Evolutionary conservation across 2,888 invertebrate species (phyloP).

Genomic region (Cybosia mesomella): DNA sequence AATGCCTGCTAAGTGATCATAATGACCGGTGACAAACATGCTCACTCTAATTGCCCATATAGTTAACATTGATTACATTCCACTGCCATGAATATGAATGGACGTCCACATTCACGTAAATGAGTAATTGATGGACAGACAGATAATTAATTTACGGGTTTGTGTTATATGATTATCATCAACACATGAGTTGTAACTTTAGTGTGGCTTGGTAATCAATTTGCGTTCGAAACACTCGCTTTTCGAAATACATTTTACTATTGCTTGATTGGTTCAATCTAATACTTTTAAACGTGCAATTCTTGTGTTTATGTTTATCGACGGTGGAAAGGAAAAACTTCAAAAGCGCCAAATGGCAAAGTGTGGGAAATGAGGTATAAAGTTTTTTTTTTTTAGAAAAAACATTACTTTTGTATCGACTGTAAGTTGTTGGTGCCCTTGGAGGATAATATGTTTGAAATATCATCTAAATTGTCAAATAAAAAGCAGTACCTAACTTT

Average conservation of each 20-base stretch:
- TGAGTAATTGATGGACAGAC: slow-evolving; percentile 53
- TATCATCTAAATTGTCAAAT: no score
- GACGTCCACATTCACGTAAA: slow-evolving; percentile 62
- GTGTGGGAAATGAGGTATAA: no score
- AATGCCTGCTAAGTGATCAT: slow-evolving; percentile 33
- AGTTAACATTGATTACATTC: slow-evolving; percentile 69
- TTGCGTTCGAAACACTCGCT: no score
- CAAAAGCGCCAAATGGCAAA: no score
- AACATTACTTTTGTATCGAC: no score
- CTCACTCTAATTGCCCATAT: slow-evolving; percentile 56
- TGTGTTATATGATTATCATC: slow-evolving; percentile 2
- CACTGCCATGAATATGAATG: slow-evolving; percentile 68
- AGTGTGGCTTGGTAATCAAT: background rate
- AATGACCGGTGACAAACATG: slow-evolving; percentile 44
- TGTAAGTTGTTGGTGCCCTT: no score
- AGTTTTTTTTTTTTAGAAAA: no score
- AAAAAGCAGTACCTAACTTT: no score
- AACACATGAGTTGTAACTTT: background rate
- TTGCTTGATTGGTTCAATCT: background rate
- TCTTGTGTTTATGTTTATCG: no score
- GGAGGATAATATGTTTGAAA: no score
- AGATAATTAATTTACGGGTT: slow-evolving; percentile 43
- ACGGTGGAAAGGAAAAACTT: no score
- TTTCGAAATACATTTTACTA: background rate
- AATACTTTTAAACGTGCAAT: no score